Evolutionary conservation across 2,113 vertebrate species (phyloP).

Genomic region (Ciconia stormi): DNA sequence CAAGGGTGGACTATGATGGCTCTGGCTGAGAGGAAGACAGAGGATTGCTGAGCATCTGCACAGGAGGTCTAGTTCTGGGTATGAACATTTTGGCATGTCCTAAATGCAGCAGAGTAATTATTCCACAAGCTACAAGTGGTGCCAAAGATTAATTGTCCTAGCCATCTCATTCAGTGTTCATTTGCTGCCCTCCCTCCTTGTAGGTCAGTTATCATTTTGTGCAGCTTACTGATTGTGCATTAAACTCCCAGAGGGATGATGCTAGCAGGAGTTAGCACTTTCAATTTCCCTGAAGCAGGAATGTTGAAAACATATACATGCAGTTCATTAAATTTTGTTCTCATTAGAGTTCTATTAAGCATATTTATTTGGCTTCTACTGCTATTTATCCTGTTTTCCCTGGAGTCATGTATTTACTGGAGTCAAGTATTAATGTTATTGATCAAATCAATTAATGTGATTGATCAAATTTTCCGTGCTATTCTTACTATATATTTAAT

Average conservation of each 20-base stretch:
- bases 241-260: not conserved
- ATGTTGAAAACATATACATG: not conserved
- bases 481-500: not conserved
- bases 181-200: not conserved
- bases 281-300: not conserved
- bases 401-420: not conserved
- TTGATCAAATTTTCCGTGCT: not conserved
- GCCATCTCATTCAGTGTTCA: not conserved
- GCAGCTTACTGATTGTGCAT: not conserved
- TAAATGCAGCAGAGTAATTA: not conserved
- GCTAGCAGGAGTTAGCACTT: not conserved
- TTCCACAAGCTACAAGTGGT: not conserved
- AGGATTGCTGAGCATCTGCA: not conserved
- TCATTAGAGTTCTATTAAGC: not conserved
- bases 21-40: not conserved
- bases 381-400: not conserved
- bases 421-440: not conserved
- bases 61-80: not conserved
- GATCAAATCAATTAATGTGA: slow-evolving; percentile 6
- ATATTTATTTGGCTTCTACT: not conserved
- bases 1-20: not conserved
- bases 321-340: not conserved
- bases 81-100: not conserved
- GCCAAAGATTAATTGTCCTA: not conserved
- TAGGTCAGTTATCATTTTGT: not conserved